Evolutionary conservation across 2,113 vertebrate genomes (phyloP).

Genomic region (Dromas ardeola): DNA sequence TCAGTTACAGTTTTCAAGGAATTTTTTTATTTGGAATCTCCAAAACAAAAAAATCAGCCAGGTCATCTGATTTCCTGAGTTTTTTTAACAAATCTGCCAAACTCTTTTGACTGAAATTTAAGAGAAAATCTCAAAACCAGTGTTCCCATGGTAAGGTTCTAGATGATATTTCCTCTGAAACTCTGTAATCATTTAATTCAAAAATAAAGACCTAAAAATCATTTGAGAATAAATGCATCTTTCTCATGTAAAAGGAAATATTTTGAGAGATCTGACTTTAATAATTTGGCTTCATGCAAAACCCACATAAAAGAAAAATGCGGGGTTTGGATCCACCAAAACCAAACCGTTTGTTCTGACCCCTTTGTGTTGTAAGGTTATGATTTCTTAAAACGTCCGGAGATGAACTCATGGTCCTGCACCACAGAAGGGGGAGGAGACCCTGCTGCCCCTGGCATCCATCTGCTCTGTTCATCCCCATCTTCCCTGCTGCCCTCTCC

Average conservation of each 20-base stretch:
- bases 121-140: neutral
- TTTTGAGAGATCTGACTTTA: neutral
- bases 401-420: neutral
- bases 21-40: neutral
- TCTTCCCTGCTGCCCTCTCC: neutral
- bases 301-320: neutral
- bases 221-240: neutral
- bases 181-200: neutral
- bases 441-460: neutral
- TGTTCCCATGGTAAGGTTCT: neutral
- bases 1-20: neutral
- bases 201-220: neutral
- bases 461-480: neutral
- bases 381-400: neutral
- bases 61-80: neutral
- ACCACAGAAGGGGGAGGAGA: neutral
- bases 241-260: neutral
- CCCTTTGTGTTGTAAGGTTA: neutral
- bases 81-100: neutral
- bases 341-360: neutral
- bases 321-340: neutral
- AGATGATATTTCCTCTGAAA: neutral
- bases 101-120: neutral
- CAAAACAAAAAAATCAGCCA: neutral
- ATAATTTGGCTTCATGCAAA: neutral